Base-by-base conservation (phyloP, 2,888 invertebrate species). In the Hydrotaea cyrtoneurina region DNA sequence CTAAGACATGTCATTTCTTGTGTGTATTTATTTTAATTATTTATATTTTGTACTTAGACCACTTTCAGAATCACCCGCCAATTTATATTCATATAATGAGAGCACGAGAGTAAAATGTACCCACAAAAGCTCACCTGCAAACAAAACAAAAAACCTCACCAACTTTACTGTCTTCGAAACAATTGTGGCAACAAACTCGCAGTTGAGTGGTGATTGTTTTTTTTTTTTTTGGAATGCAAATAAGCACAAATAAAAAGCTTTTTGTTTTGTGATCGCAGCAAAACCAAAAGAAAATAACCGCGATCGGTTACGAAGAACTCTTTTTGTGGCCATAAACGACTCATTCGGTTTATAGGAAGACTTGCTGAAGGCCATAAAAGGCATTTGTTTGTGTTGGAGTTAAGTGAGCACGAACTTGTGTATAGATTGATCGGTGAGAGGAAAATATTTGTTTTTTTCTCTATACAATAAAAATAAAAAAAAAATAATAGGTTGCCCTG, bases 151-250 rank as follows among this genome's bases (percentile, higher is more conserved):
- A 39, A 59, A 59, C 59, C 26, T 59, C 8, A 23, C 5, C 21
- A 59, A 59, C 15, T 59, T 23, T 26, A 57, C 13, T 23, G 11
- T 4, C 11, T 55, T 7, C 26, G 2, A 26, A 5, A 26, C 23
- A 19, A 26, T 50, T 59, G 59, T 59, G 59, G 59, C 26, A 59
- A 59, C 26, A 59, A 59, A 59, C 59, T 26, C 26, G 31, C 26
- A 59, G 59, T 15, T 23, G 15, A 23, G 26, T 10, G 23, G 8
- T n/a, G 15, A 19, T n/a, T 5, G 3, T 53, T 8, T 53, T n/a
- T 53, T 53, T 53, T 19, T 21, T 21, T 0, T 19, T 55, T 55
- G 21, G 11, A 21, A 55, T 21, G 59, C 15, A 59, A 59, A 59
- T n/a, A 55, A 55, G 21, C 19, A 55, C n/a, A 55, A 55, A 55